Conservation (phyloP, 2,797 vertebrate genomes). For the Xenopus petersii region DNA sequence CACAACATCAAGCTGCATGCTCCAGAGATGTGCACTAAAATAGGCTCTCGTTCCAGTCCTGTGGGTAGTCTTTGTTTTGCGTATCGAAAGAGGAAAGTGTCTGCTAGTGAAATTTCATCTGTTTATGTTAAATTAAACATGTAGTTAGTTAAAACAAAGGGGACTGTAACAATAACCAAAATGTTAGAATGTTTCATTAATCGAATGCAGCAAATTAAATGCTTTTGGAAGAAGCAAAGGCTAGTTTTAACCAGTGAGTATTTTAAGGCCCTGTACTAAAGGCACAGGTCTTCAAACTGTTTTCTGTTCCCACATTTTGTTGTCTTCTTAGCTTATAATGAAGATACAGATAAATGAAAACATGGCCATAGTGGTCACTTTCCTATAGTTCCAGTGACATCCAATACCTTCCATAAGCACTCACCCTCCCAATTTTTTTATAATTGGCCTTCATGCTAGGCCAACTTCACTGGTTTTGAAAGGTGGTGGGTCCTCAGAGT, state of each 20-base stretch:
- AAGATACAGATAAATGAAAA: too few species aligned
- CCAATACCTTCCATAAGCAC: too few species aligned
- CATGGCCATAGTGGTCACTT: too few species aligned
- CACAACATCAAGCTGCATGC: too few species aligned
- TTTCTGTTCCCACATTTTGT: too few species aligned
- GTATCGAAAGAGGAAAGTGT: background rate
- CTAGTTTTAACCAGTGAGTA: background rate
- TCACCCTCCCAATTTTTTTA: too few species aligned
- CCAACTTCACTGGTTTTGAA: too few species aligned
- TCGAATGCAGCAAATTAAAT: background rate
- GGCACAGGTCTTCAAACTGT: background rate
- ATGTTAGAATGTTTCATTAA: background rate
- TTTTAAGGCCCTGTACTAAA: too few species aligned
- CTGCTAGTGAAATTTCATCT: constrained; percentile 2
- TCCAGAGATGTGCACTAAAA: background rate
- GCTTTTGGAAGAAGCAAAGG: background rate
- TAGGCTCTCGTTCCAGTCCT: background rate
- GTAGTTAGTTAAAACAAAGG: background rate
- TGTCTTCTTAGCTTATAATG: too few species aligned
- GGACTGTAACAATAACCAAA: background rate
- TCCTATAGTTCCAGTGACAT: too few species aligned
- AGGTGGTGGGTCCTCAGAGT: too few species aligned
- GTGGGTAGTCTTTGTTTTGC: background rate
- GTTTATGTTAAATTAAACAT: constrained; percentile 3
- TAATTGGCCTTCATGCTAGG: too few species aligned